Evolutionary conservation across 2,797 vertebrate species (phyloP).

Genomic region (Clarias pachynema): DNA sequence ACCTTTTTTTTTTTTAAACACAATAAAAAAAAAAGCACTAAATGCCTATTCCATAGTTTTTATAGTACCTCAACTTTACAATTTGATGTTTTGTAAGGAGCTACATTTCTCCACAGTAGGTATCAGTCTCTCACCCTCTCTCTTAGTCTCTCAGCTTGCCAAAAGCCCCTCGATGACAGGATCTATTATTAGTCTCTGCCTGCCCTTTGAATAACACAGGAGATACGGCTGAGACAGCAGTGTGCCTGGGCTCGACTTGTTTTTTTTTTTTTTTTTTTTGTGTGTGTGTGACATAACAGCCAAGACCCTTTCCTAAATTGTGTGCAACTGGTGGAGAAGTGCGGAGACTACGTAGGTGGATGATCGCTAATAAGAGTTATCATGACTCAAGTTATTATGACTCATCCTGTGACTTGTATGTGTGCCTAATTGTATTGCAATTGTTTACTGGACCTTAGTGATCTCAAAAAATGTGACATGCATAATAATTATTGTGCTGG

Average conservation of each 20-base stretch:
- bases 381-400: not conserved
- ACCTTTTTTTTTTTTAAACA: not conserved
- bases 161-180: constrained; percentile 21
- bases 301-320: constrained; percentile 10
- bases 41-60: not conserved
- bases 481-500: not conserved
- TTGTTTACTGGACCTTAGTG: not conserved
- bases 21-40: not conserved
- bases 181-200: constrained; percentile 46
- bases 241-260: constrained; percentile 8
- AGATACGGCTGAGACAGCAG: constrained; percentile 34
- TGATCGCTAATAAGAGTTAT: constrained; percentile 7
- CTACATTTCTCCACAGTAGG: constrained; percentile 17
- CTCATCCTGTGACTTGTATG: not conserved
- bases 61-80: not conserved
- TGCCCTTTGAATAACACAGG: constrained; percentile 39
- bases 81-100: constrained; percentile 14
- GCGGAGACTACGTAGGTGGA: not conserved
- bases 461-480: not conserved
- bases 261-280: not conserved
- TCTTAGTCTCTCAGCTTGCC: constrained; percentile 4
- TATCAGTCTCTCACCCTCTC: not conserved
- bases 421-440: not conserved
- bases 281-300: constrained; percentile 15
- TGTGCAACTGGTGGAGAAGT: constrained; percentile 3